A percentile compares a stretch with the other conserved stretches of the same genome.
Conservation (phyloP, 2,797 vertebrate genomes). For the Arnoldichthys spilopterus region DNA sequence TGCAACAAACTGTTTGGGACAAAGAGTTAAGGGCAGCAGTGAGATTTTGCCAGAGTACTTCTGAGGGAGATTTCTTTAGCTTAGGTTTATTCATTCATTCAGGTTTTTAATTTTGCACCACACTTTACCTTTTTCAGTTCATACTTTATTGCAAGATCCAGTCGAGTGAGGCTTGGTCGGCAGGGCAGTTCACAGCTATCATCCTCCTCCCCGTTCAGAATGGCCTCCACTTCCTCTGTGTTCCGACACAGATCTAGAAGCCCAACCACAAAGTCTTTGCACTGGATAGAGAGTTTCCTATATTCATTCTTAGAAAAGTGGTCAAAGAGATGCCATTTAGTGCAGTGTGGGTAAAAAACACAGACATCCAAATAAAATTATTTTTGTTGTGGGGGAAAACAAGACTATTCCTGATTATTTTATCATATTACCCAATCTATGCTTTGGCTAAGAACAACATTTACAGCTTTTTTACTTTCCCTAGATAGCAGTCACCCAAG, state of each 20-base stretch:
- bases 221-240: constrained; percentile 97
- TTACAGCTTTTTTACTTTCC: not conserved
- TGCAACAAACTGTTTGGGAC: constrained; percentile 89
- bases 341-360: not conserved
- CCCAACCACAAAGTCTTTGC: constrained; percentile 97
- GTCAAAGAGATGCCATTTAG: constrained; percentile 5
- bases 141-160: constrained; percentile 98
- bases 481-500: not conserved
- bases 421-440: not conserved
- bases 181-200: constrained; percentile 74
- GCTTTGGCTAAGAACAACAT: too few relatives aligned
- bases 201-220: constrained; percentile 89
- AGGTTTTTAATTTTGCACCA: not conserved
- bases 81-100: not conserved
- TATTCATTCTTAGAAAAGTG: constrained; percentile 89
- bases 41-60: not conserved
- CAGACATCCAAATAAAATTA: not conserved
- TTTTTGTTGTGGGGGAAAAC: too few relatives aligned
- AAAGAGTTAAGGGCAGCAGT: not conserved
- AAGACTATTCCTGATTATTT: not conserved
- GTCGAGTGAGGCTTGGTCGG: constrained; percentile 88
- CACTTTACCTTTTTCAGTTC: constrained; percentile 95
- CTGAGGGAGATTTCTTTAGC: not conserved
- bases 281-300: constrained; percentile 94
- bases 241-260: constrained; percentile 96